Percentiles rank a stretch among this genome's conserved stretches.
phyloP scores from a whole-genome alignment of 2,113 vertebrate species.

The Scytalopus superciliaris region DNA sequence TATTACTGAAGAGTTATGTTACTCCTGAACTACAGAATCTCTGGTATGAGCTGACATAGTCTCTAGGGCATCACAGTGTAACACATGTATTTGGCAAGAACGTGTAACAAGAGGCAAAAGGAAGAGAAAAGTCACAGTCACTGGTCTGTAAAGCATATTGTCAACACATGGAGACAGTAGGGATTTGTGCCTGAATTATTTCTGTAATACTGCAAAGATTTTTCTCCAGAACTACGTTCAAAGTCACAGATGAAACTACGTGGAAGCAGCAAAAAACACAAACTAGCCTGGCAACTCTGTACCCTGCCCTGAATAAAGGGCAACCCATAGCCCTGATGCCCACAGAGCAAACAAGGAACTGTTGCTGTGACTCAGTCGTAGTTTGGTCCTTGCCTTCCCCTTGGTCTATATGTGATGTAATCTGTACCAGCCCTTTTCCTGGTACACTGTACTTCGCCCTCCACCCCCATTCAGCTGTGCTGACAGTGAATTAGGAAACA shows the following conservation, averaged over 20 bases:
- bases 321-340: neutral
- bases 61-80: neutral
- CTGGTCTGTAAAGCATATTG: rapidly evolving
- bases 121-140: neutral
- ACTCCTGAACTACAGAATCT: neutral
- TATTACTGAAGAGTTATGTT: neutral
- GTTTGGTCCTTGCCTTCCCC: neutral
- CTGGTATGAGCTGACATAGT: neutral
- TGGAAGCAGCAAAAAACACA: neutral
- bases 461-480: neutral
- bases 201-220: neutral
- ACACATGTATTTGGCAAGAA: neutral
- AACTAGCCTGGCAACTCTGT: neutral
- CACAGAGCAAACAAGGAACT: neutral
- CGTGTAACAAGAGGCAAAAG: neutral
- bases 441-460: neutral
- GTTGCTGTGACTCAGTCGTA: neutral
- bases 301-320: neutral
- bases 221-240: neutral
- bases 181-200: neutral
- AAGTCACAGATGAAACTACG: neutral
- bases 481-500: neutral
- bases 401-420: neutral
- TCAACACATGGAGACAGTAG: neutral
- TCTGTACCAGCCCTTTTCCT: slow-evolving; percentile 41